Evolutionary conservation across 1,140 invertebrate species (phyloP), one percentile per base, ranked within the genome.

Genomic region (Eufriesea mexicana): DNA sequence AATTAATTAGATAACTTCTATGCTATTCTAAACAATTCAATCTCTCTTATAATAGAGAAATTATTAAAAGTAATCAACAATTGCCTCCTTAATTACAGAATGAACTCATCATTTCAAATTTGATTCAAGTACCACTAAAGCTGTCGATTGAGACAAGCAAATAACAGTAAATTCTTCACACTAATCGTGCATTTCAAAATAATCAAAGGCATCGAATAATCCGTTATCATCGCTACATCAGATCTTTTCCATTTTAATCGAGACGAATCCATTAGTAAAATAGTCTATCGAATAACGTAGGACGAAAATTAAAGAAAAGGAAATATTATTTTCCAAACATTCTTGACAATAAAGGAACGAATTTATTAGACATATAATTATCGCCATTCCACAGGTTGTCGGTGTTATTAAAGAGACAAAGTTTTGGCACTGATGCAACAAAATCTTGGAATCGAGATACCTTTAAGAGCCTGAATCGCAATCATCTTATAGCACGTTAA

Each of bases 341-440:
- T 23, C 51, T 23, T 16, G 10, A 20, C 12, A 8, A 51, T 54
- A 45, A 64, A 25, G 6, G 7, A 64, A 20, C 14, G 47, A 12
- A 64, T 64, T 62, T 64, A 64, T 74, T 42, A 28, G 59, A 2
- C 70, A 16, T 23, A 66, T 28, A 51, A 67, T 76, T 67, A 61
- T 57, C 51, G 6, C 45, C 55, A 47, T 28, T 67, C 79, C 23
- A 82, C 79, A 82, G 79, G 72, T 82, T 76, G 73, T 18, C 28
- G 73, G 62, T 76, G 73, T 76, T 67, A 82, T 76, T 82, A 82
- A 82, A 76, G 79, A 59, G 79, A 51, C 73, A 59, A 82, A 76
- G 51, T 66, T 76, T 82, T 82, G 79, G 79, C 79, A 82, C 23
- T 54, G 73, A 10, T 57, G 45, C 79, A 68, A 18, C 61, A 16